Percentiles rank a stretch among this genome's conserved stretches.
phyloP scores from a whole-genome alignment of 2,113 vertebrate genomes.

The Labeo rohita region DNA sequence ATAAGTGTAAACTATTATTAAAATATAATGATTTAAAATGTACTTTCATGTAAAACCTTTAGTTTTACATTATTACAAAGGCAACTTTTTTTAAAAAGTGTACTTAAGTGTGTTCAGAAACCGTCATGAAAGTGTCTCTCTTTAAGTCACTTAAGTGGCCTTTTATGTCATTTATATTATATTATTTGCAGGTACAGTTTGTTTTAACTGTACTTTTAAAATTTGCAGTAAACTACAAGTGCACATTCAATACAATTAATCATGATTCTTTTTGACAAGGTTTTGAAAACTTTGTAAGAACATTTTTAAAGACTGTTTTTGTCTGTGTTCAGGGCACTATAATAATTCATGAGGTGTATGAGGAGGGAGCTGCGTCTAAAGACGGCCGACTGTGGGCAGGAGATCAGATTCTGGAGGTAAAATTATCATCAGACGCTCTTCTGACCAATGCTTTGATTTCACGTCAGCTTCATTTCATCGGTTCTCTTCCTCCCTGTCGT shows the following conservation, averaged over 20 bases:
- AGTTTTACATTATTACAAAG: background rate
- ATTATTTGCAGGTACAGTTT: background rate
- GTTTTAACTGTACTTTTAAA: background rate
- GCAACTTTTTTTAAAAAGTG: too few relatives aligned
- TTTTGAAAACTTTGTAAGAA: too few relatives aligned
- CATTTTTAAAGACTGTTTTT: too few relatives aligned
- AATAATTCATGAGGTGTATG: slow-evolving; percentile 98
- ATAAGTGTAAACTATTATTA: too few relatives aligned
- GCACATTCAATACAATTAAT: background rate
- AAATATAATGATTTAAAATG: background rate
- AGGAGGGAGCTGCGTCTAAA: slow-evolving; percentile 95
- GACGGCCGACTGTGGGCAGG: slow-evolving; percentile 97
- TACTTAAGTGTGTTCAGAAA: too few relatives aligned
- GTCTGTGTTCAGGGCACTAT: slow-evolving; percentile 84
- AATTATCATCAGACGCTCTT: background rate
- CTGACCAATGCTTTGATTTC: background rate
- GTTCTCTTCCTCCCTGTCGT: background rate
- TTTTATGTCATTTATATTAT: background rate
- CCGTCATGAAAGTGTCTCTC: background rate
- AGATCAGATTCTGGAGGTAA: slow-evolving; percentile 96
- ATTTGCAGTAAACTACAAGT: background rate
- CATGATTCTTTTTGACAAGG: background rate
- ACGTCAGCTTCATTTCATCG: background rate
- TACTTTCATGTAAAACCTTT: background rate
- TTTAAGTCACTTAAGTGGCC: background rate